A percentile compares a stretch with the other conserved stretches of the same genome.
Evolutionary conservation across 2,888 invertebrate genomes (phyloP).

Genomic region (Athrips mouffetella): DNA sequence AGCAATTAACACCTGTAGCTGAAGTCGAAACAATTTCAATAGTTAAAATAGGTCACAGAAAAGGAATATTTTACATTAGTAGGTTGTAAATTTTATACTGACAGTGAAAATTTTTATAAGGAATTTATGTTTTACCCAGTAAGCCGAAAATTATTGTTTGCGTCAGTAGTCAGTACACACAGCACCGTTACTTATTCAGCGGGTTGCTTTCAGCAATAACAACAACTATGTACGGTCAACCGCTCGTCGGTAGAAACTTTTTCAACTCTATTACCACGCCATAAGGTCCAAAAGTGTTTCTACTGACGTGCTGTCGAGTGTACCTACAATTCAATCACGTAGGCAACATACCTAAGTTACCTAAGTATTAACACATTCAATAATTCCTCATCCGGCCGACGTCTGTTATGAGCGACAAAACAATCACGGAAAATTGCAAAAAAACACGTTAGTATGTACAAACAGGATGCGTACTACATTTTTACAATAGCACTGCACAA

Average conservation of each 20-base stretch:
- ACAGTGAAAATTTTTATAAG: constrained; percentile 5
- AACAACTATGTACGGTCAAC: too few species aligned
- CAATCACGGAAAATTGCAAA: constrained; percentile 6
- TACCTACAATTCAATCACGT: too few species aligned
- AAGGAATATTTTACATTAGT: background rate
- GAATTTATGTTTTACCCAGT: constrained; percentile 20
- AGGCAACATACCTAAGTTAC: too few species aligned
- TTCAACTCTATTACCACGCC: too few species aligned
- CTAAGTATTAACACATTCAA: constrained; percentile 34
- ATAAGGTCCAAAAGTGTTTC: too few species aligned
- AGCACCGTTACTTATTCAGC: constrained; percentile 15
- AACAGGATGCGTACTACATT: constrained; percentile 3
- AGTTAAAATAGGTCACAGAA: constrained; percentile 1
- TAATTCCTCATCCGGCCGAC: constrained; percentile 55
- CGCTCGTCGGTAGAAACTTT: too few species aligned
- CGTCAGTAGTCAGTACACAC: constrained; percentile 18
- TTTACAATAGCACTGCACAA: background rate
- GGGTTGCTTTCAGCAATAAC: background rate
- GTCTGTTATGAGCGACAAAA: constrained; percentile 35
- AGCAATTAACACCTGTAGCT: background rate
- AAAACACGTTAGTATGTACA: background rate
- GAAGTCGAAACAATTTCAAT: background rate
- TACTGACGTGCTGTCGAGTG: too few species aligned
- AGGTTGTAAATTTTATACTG: background rate
- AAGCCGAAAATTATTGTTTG: constrained; percentile 27